Conservation (phyloP, 2,797 vertebrate species). For the Lateolabrax maculatus region DNA sequence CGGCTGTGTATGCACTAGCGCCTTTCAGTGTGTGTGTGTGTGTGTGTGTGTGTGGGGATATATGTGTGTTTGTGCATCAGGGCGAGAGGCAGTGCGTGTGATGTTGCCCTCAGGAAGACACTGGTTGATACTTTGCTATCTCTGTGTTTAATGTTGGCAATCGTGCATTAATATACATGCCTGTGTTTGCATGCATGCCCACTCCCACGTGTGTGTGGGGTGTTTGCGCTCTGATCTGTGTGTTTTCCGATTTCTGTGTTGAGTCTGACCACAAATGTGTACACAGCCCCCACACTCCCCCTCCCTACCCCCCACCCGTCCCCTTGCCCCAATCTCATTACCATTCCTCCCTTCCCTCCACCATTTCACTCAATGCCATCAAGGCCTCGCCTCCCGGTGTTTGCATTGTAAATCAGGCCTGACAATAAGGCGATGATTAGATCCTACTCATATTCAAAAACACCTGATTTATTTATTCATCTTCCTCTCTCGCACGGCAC, state of each 20-base stretch:
- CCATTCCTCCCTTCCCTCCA: slow-evolving; percentile 70
- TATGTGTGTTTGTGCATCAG: slow-evolving; percentile 26
- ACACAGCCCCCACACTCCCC: slow-evolving; percentile 42
- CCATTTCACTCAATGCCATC: slow-evolving; percentile 73
- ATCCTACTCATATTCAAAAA: slow-evolving; percentile 83
- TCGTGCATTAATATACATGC: slow-evolving; percentile 60
- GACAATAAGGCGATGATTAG: slow-evolving; percentile 84
- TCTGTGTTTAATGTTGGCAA: slow-evolving; percentile 63
- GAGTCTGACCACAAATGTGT: slow-evolving; percentile 68
- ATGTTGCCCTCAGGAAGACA: slow-evolving; percentile 69
- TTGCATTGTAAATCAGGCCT: slow-evolving; percentile 83
- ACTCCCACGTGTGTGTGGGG: slow-evolving; percentile 35
- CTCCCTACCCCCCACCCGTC: not conserved
- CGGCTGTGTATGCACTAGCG: slow-evolving; percentile 68
- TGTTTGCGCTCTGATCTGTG: slow-evolving; percentile 64
- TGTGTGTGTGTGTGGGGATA: slow-evolving; percentile 30
- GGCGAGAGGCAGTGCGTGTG: slow-evolving; percentile 27
- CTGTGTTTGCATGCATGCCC: slow-evolving; percentile 69
- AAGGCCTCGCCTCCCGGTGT: slow-evolving; percentile 74
- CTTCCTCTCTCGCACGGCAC: slow-evolving; percentile 70
- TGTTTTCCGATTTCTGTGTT: slow-evolving; percentile 59
- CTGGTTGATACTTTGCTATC: slow-evolving; percentile 62
- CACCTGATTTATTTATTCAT: slow-evolving; percentile 85
- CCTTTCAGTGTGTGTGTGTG: slow-evolving; percentile 57
- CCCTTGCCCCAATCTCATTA: slow-evolving; percentile 71